These are phyloP conservation scores for Drosophila tripunctata DNA, from an alignment of 2,888 invertebrate species.

Conservation along the genomic window DNA sequence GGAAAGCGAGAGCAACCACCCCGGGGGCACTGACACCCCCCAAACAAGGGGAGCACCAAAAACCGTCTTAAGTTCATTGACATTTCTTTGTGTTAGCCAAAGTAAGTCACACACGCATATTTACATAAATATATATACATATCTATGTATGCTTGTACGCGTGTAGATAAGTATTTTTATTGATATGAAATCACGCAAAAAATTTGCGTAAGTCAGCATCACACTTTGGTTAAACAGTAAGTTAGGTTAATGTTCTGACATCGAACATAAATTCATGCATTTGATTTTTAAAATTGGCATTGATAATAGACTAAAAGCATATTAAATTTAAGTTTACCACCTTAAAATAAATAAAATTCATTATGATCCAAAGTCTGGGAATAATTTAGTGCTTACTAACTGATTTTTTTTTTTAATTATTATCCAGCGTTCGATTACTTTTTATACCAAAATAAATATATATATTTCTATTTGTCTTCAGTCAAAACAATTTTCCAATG, in stretches of 20 bases:
- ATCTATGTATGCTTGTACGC: not conserved
- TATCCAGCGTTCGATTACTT: too few species aligned
- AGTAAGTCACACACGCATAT: constrained; percentile 9
- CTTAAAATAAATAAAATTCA: too few species aligned
- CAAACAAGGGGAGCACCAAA: constrained; percentile 14
- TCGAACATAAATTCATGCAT: too few species aligned
- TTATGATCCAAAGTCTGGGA: too few species aligned
- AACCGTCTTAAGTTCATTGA: constrained; percentile 56
- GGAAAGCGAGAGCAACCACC: constrained; percentile 9
- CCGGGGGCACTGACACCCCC: constrained; percentile 2
- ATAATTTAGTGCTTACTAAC: too few species aligned
- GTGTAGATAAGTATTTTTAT: constrained; percentile 7
- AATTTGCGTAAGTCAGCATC: constrained; percentile 54
- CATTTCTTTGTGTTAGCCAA: constrained; percentile 28
- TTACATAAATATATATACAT: constrained; percentile 1
- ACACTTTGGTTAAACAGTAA: constrained; percentile 7
- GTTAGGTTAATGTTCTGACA: not conserved
- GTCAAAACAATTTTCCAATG: too few species aligned
- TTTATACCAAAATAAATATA: too few species aligned
- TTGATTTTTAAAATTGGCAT: too few species aligned
- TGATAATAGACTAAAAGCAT: too few species aligned
- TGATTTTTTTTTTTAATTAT: too few species aligned
- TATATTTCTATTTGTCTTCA: too few species aligned
- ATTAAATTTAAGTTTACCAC: too few species aligned
- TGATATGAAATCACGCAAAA: constrained; percentile 36